Evolutionary conservation across 2,888 invertebrate species (phyloP).

Genomic region (Mythimna impura): DNA sequence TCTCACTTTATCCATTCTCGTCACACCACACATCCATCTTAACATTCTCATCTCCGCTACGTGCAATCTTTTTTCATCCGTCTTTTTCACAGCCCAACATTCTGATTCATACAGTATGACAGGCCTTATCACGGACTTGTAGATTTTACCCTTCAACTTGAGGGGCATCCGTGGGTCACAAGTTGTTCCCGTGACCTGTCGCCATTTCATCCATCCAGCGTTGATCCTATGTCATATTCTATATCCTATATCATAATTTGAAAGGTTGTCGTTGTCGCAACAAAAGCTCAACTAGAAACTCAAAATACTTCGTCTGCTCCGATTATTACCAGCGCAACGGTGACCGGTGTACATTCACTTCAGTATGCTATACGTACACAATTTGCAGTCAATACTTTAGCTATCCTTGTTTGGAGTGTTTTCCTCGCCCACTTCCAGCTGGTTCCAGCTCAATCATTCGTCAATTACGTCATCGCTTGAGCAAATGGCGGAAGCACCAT

Average conservation of each 20-base stretch:
- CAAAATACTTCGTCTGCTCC: background rate
- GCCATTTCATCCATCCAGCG: too few relatives aligned
- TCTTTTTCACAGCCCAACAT: too few relatives aligned
- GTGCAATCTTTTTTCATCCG: too few relatives aligned
- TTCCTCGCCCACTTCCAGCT: conserved; percentile 25
- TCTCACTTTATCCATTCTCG: too few relatives aligned
- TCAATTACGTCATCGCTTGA: conserved; percentile 78
- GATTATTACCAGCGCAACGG: background rate
- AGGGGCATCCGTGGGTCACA: too few relatives aligned
- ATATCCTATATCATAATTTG: background rate
- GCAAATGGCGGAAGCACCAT: conserved; percentile 79
- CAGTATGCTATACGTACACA: conserved; percentile 21
- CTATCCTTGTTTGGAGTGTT: conserved; percentile 27
- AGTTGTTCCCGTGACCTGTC: too few relatives aligned
- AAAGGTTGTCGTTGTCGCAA: background rate
- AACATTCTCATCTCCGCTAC: too few relatives aligned
- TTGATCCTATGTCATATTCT: too few relatives aligned
- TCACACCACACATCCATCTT: too few relatives aligned
- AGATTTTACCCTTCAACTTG: too few relatives aligned
- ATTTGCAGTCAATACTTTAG: conserved; percentile 8
- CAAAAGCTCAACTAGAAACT: background rate
- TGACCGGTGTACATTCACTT: conserved; percentile 15
- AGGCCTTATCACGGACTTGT: too few relatives aligned
- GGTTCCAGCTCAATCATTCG: conserved; percentile 60
- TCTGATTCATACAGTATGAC: too few relatives aligned